These are phyloP conservation scores for Agapostemon virescens DNA, from an alignment of 2,888 invertebrate species.

Conservation along the genomic window DNA sequence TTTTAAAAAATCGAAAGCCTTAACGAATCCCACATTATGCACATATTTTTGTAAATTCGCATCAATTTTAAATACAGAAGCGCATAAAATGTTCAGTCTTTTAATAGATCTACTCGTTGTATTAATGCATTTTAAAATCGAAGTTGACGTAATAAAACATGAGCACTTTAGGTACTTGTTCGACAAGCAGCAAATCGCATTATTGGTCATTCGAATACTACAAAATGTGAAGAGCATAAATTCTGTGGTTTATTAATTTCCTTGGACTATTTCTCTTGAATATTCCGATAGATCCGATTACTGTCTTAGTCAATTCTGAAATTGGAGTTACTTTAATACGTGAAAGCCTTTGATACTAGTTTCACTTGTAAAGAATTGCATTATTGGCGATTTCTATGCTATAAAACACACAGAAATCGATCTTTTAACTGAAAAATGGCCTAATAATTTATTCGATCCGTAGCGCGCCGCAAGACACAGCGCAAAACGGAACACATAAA, in stretches of 20 bases:
- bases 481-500: slow-evolving; percentile 30
- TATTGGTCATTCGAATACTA: too few species aligned
- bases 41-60: too few species aligned
- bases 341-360: not conserved
- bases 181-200: too few species aligned
- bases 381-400: not conserved
- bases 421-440: not conserved
- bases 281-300: not conserved
- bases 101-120: too few species aligned
- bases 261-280: not conserved
- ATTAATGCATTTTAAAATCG: too few species aligned
- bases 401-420: not conserved
- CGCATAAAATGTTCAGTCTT: too few species aligned
- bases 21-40: too few species aligned
- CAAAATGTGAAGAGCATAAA: not conserved
- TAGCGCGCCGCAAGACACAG: not conserved
- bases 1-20: too few species aligned
- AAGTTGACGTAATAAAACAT: too few species aligned
- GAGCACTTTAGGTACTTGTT: too few species aligned
- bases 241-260: not conserved
- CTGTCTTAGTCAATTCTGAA: not conserved
- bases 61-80: too few species aligned
- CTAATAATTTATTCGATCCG: slow-evolving; percentile 23
- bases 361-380: not conserved
- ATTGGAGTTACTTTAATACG: not conserved